Conservation (phyloP, 1,140 invertebrate species). For the Pseudomyrmex sp. region DNA sequence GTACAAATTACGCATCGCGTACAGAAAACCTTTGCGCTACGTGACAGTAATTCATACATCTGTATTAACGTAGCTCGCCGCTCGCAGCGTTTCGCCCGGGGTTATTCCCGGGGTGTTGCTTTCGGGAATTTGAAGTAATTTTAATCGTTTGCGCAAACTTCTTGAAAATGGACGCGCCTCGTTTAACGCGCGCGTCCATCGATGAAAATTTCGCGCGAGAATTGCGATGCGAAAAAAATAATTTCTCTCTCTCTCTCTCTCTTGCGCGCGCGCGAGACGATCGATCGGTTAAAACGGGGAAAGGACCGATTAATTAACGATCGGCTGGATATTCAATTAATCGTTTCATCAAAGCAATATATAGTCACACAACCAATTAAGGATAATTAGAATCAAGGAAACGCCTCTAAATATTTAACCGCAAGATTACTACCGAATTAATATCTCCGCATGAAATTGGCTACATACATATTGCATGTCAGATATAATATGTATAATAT, state of each 20-base stretch:
- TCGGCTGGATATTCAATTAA: constrained; percentile 1
- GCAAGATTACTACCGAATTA: not conserved
- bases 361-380: no score
- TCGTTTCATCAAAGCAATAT: not conserved
- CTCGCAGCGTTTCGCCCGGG: not conserved
- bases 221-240: constrained; percentile 14
- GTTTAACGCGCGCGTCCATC: constrained; percentile 1
- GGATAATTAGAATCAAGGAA: no score
- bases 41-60: constrained; percentile 75
- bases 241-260: constrained; percentile 7
- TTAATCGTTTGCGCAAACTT: constrained; percentile 58
- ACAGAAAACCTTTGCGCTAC: constrained; percentile 72
- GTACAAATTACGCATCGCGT: constrained; percentile 75
- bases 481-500: not conserved
- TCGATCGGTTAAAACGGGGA: no score
- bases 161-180: constrained; percentile 14
- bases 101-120: not conserved
- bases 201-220: constrained; percentile 18
- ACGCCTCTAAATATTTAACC: no score
- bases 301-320: constrained; percentile 21
- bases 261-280: no score
- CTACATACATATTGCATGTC: not conserved
- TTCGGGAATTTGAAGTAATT: constrained; percentile 52
- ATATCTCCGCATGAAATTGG: not conserved
- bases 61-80: constrained; percentile 64